These are phyloP conservation scores for Calvadosia cruxmelitensis DNA, from an alignment of 30 jellyfish, hydroid and myxozoan species.

Conservation along the genomic window DNA sequence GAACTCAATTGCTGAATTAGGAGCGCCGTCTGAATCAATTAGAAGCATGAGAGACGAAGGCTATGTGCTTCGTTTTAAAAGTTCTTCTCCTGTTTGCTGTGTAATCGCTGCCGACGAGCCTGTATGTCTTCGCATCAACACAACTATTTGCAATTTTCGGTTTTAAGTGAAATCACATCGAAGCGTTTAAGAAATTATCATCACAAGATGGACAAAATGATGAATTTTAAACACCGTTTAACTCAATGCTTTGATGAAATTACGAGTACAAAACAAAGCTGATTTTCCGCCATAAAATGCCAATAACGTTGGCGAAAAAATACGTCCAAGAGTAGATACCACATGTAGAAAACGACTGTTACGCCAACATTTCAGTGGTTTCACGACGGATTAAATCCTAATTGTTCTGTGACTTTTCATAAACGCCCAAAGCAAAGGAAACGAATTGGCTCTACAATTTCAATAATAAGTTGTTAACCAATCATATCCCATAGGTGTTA, in stretches of 20 bases:
- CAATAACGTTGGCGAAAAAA: background rate
- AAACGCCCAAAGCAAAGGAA: too few relatives aligned
- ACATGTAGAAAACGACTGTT: background rate
- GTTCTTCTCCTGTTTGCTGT: slow-evolving; percentile 7
- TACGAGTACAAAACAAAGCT: slow-evolving; percentile 1
- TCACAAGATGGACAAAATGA: background rate
- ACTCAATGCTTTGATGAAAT: slow-evolving; percentile 14
- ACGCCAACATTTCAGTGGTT: slow-evolving; percentile 17
- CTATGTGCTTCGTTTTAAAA: too few relatives aligned
- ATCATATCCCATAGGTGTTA: too few relatives aligned
- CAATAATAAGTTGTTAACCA: too few relatives aligned
- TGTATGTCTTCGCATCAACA: background rate
- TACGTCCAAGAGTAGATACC: background rate
- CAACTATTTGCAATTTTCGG: background rate
- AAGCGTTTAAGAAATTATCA: background rate
- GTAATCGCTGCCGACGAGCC: background rate
- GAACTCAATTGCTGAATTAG: too few relatives aligned
- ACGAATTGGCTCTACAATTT: too few relatives aligned
- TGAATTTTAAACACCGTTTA: slow-evolving; percentile 16
- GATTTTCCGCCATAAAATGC: too few relatives aligned
- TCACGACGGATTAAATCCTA: too few relatives aligned
- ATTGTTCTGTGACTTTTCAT: too few relatives aligned
- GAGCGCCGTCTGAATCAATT: too few relatives aligned
- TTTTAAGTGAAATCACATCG: slow-evolving; percentile 15
- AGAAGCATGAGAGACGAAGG: too few relatives aligned